Conservation (phyloP, 2,113 vertebrate species). For the Xenopus laevis region DNA sequence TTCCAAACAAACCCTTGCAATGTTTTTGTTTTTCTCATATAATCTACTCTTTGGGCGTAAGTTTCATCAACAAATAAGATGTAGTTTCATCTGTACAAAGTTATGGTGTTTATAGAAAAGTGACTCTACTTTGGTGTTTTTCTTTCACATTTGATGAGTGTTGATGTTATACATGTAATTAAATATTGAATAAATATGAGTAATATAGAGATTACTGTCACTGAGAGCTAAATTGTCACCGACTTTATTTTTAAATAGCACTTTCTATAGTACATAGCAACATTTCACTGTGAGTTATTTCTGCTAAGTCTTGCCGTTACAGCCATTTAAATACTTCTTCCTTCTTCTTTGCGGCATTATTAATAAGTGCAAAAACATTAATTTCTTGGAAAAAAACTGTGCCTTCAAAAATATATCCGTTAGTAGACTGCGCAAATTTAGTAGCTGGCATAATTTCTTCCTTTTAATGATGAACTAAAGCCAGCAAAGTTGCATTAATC, state of each 20-base stretch:
- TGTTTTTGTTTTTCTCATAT: constrained; percentile 23
- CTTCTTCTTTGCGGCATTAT: constrained; percentile 31
- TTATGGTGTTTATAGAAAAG: no score
- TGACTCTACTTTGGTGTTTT: not conserved
- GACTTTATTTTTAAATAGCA: constrained; percentile 35
- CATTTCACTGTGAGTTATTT: constrained; percentile 24
- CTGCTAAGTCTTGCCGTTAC: not conserved
- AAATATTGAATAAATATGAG: no score
- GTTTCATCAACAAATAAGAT: constrained; percentile 33
- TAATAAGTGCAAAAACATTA: not conserved
- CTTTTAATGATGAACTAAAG: not conserved
- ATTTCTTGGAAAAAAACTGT: not conserved
- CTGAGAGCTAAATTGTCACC: constrained; percentile 26
- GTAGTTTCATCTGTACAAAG: constrained; percentile 15
- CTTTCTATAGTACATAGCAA: not conserved
- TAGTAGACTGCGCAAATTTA: not conserved
- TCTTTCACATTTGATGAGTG: no score
- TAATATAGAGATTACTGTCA: not conserved
- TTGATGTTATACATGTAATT: no score
- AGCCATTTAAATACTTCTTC: constrained; percentile 50
- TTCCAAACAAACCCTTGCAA: constrained; percentile 44
- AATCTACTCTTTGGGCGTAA: constrained; percentile 25
- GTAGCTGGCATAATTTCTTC: not conserved
- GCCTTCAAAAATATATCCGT: not conserved
- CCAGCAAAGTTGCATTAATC: no score